Evolutionary conservation across 2,113 vertebrate genomes (phyloP).

Genomic region (Dendropsophus ebraccatus): DNA sequence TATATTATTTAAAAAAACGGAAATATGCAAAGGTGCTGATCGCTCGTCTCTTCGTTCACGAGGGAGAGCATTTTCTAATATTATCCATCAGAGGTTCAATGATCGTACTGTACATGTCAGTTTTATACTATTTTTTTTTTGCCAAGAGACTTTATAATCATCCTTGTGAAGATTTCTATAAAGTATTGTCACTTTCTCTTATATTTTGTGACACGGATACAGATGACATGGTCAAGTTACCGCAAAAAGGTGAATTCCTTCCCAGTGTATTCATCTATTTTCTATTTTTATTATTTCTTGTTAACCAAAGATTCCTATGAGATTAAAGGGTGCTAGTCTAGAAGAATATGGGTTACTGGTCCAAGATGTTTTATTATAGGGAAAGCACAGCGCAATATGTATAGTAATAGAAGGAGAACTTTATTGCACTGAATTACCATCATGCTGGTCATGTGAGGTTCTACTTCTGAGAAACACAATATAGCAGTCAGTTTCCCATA

Average conservation of each 20-base stretch:
- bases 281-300: conserved; percentile 13
- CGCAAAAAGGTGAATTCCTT: neutral
- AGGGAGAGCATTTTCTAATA: conserved; percentile 57
- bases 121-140: conserved; percentile 1
- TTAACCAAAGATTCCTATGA: conserved; percentile 23
- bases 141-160: neutral
- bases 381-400: neutral
- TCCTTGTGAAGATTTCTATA: neutral
- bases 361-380: neutral
- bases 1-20: conserved; percentile 59
- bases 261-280: neutral
- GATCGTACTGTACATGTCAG: conserved; percentile 46
- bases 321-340: conserved; percentile 14
- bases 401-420: neutral
- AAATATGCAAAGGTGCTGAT: conserved; percentile 70
- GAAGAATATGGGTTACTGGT: neutral
- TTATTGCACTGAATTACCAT: neutral
- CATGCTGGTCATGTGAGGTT: neutral
- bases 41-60: conserved; percentile 56
- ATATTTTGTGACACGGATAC: neutral
- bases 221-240: conserved; percentile 23
- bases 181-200: neutral
- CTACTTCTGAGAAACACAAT: neutral
- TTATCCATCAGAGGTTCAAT: conserved; percentile 62
- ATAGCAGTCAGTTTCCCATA: neutral